Base-by-base conservation (phyloP, 2,113 vertebrate species). In the Willisornis vidua region DNA sequence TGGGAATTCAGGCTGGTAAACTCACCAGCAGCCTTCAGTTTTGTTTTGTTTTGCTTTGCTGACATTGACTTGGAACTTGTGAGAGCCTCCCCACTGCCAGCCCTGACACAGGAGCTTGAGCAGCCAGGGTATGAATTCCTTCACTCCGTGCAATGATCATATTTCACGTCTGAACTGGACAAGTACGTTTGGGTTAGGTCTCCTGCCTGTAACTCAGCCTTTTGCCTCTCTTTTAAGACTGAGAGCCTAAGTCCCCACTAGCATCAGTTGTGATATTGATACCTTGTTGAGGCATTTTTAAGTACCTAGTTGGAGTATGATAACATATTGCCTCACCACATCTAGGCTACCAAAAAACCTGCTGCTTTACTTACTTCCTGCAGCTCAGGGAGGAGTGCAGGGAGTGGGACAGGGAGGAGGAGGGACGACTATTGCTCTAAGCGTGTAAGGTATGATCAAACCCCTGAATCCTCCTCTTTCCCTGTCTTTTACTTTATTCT, bases 401-500 rank as follows among this genome's bases (percentile, higher is more conserved):
- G 62, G 80, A 89, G 43, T 51, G 33, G 43, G 59, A 33, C 29
- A 66, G 51, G 33, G 65, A 80, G 71, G 24, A 92, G 88, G 24
- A 94, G 58, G n/a, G 6, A 94, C 43, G 57, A 59, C 26, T 75
- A 39, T 59, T 94, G 35, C 41, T 87, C 24, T 83, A 80, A 81
- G 57, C 89, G 63, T 6, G 1, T 81, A 39, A 84, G 19, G 46
- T 39, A 71, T 29, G 77, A 67, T 24, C 68, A 81, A 92, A 74
- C 19, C 20, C 65, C 67, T 82, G 68, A 85, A 74, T 67, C 20
- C 29, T 91, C 41, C 37, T 86, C 67, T 71, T 74, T 87, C 55
- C 33, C 29, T 65, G 23, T 67, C n/a, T 51, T 86, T 71, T 70
- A 39, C 94, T 92, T 95, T 95, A 86, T 96, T 96, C 94, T 94